Evolutionary conservation across 1,140 invertebrate species (phyloP), one percentile per base, ranked within the genome.

Genomic region (Drosophila prosaltans): DNA sequence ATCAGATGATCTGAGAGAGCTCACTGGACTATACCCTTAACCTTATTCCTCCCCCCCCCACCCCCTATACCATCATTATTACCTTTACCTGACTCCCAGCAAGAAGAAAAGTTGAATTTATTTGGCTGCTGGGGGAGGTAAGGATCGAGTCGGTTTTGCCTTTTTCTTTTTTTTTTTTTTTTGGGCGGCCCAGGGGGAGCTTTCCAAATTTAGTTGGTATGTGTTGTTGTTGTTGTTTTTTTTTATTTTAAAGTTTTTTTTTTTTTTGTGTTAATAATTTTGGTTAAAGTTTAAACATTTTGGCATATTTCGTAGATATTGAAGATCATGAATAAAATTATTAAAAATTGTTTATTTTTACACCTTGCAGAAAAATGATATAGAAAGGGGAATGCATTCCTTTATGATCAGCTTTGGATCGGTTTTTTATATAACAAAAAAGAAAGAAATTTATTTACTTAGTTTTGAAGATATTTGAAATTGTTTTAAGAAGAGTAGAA

Each of bases 1-100:
- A 92, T 92, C 91, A 92, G 91, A 92, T 92, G 91, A 92, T 92
- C 91, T 92, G 91, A 92, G 91, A 92, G 80, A 92, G 91, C 90
- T 82, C 79, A 75, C 39, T 68, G 66, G 40, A 45, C 45, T 41
- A 39, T 36, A 64, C 40, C 55, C 30, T 60, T 32, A 48, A 9
- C 45, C 7, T 2, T 48, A 6, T 7, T 16, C 6, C n/a, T 21
- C 43, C 16, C 10, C 21, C 21, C 16, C n/a, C 40, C 10, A 30
- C 28, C 28, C 4, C 0, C 4, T 30, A 30, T 36, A 7, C 32
- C 28, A 30, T 16, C 16, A 30, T 30, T 30, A 30, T 30, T 30
- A 36, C 32, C 32, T 36, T 36, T 1, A 36, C 32, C 32, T 36
- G 1, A 36, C 32, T 36, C 32, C 32, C 32, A 36, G 32, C 3